Evolutionary conservation across 64 coral and sea anemone genomes (phyloP).

Genomic region (Cladopsammia gracilis): DNA sequence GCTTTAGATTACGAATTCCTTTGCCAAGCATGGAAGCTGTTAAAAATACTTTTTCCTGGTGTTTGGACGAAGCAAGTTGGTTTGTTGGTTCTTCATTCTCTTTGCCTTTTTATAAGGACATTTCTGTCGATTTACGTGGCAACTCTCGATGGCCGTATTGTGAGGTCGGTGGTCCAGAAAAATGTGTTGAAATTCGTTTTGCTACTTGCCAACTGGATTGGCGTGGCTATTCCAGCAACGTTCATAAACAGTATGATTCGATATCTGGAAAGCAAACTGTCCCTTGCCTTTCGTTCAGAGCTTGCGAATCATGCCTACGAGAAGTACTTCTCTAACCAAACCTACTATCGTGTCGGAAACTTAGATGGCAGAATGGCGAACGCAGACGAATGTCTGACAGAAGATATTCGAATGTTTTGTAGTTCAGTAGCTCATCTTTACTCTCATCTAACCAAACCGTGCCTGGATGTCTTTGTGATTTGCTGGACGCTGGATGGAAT

Average conservation of each 20-base stretch:
- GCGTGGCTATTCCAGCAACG: slow-evolving; percentile 90
- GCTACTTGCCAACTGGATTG: slow-evolving; percentile 87
- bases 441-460: slow-evolving; percentile 97
- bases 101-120: slow-evolving; percentile 84
- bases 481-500: slow-evolving; percentile 88
- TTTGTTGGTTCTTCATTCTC: slow-evolving; percentile 89
- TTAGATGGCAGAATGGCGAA: slow-evolving; percentile 87
- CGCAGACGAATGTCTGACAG: slow-evolving; percentile 94
- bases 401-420: slow-evolving; percentile 96
- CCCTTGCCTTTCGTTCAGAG: slow-evolving; percentile 83
- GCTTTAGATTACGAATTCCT: slow-evolving; percentile 85
- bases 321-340: slow-evolving; percentile 92
- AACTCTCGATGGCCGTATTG: slow-evolving; percentile 87
- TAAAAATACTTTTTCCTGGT: slow-evolving; percentile 85
- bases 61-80: slow-evolving; percentile 91
- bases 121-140: slow-evolving; percentile 98
- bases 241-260: slow-evolving; percentile 99
- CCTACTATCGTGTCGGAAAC: slow-evolving; percentile 91
- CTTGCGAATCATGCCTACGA: slow-evolving; percentile 85
- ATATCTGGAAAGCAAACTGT: slow-evolving; percentile 89
- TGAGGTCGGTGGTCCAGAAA: slow-evolving; percentile 94
- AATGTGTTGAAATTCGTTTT: slow-evolving; percentile 85
- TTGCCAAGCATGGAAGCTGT: slow-evolving; percentile 71
- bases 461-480: slow-evolving; percentile 91
- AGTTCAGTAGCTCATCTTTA: slow-evolving; percentile 95